These are phyloP conservation scores for Hassar affinis DNA, from an alignment of 2,113 vertebrate species.

Conservation along the genomic window DNA sequence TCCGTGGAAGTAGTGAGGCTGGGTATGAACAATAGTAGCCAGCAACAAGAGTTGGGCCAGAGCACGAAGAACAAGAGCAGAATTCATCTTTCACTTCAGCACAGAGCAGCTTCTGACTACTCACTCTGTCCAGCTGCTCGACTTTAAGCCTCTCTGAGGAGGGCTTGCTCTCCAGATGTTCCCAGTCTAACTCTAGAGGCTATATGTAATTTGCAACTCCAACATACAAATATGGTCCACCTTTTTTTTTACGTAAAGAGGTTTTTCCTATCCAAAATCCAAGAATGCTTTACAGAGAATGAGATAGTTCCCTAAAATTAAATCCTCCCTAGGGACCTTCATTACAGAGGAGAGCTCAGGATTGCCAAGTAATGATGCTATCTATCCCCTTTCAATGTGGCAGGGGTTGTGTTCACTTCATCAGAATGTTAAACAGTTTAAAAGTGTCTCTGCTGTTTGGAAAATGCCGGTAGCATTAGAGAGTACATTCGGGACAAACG, in stretches of 20 bases:
- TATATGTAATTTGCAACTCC: slow-evolving; percentile 79
- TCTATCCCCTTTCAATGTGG: background rate
- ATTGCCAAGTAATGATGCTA: slow-evolving; percentile 49
- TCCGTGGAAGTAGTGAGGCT: slow-evolving; percentile 78
- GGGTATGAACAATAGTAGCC: slow-evolving; percentile 58
- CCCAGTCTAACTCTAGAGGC: slow-evolving; percentile 71
- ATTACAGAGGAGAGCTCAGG: background rate
- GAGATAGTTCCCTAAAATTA: slow-evolving; percentile 33
- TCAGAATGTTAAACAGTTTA: slow-evolving; percentile 22
- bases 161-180: slow-evolving; percentile 93
- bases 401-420: slow-evolving; percentile 19
- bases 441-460: slow-evolving; percentile 5
- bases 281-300: background rate
- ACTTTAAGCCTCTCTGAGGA: slow-evolving; percentile 72
- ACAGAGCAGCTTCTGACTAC: slow-evolving; percentile 57
- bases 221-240: slow-evolving; percentile 63
- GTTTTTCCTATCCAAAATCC: slow-evolving; percentile 57
- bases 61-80: slow-evolving; percentile 68
- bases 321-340: background rate
- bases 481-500: background rate
- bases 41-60: slow-evolving; percentile 67
- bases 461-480: slow-evolving; percentile 4
- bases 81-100: slow-evolving; percentile 72
- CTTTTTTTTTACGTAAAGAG: slow-evolving; percentile 70
- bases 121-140: slow-evolving; percentile 59